Base-by-base conservation (phyloP, 2,888 invertebrate genomes). In the Agriopis marginaria region DNA sequence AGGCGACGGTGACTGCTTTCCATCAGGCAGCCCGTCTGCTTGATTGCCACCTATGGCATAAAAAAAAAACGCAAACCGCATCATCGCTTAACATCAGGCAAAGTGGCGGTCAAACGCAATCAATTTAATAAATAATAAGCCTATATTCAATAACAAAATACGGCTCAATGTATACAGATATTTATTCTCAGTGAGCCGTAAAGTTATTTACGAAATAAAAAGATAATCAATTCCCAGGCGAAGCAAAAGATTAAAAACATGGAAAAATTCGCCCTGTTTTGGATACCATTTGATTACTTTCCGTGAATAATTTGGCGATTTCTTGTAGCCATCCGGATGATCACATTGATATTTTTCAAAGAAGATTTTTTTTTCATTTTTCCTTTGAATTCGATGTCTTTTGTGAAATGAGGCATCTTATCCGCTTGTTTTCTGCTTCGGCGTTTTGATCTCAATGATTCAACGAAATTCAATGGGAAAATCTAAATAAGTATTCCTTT, bases 211-310 rank as follows among this genome's bases (percentile, higher is more conserved):
- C 39, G n/a, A 56, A 59, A 62, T 44, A 51, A 53, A 45, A 40
- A 53, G 23, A 53, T 53, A 42, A 53, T 53, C 23, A 59, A 63
- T 51, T n/a, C 40, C 12, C 7, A 39, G 58, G 11, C 51, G 50
- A 51, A 44, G 62, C 49, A n/a, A 51, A 50, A 50, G 47, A 61
- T 50, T 53, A 56, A 60, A 69, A 61, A 60, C 44, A 55, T n/a
- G 50, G 32, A 55, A 63, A 59, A 54, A 50, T 44, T 42, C 39
- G 42, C 14, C 12, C 14, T 23, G 39, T 39, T 6, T 10, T 49
- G 55, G 54, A 66, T 54, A 56, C n/a, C 70, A 63, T 70, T 70
- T 66, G 68, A 70, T 70, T 70, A 66, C 40, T 70, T 66, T 70
- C 66, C 70, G 66, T 66, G 14, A 59, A 70, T 70, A 70, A 70